phyloP scores from a whole-genome alignment of 1,140 invertebrate species.

The Pseudachorutes palmiensis region DNA sequence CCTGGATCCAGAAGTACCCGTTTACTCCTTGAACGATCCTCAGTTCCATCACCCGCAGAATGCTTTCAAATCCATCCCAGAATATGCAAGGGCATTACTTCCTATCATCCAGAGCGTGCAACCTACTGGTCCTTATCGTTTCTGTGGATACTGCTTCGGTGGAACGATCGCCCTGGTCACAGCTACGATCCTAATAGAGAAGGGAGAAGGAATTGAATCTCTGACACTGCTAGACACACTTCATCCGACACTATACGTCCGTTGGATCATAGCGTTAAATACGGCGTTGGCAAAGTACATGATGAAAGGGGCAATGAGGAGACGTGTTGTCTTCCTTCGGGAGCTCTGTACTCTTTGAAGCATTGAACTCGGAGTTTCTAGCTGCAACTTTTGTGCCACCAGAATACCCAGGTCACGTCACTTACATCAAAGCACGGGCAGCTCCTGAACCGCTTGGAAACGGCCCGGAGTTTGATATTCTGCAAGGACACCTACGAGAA shows the following conservation, averaged over 20 bases:
- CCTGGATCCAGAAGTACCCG: neutral
- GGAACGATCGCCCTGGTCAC: neutral
- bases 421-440: neutral
- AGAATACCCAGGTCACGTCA: neutral
- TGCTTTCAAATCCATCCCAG: neutral
- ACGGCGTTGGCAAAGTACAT: neutral
- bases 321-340: neutral
- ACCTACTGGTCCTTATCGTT: neutral
- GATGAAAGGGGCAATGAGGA: neutral
- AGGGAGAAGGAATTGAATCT: neutral
- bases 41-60: neutral
- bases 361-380: neutral
- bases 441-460: neutral
- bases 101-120: neutral
- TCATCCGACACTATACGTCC: neutral
- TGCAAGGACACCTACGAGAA: neutral
- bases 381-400: neutral
- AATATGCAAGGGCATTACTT: neutral
- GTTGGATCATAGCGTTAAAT: neutral
- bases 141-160: neutral
- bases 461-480: neutral
- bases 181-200: neutral
- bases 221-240: neutral
- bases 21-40: neutral
- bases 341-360: neutral